A percentile compares a stretch with the other conserved stretches of the same genome.
phyloP scores from a whole-genome alignment of 2,113 vertebrate species.

The Cepphus grylle region DNA sequence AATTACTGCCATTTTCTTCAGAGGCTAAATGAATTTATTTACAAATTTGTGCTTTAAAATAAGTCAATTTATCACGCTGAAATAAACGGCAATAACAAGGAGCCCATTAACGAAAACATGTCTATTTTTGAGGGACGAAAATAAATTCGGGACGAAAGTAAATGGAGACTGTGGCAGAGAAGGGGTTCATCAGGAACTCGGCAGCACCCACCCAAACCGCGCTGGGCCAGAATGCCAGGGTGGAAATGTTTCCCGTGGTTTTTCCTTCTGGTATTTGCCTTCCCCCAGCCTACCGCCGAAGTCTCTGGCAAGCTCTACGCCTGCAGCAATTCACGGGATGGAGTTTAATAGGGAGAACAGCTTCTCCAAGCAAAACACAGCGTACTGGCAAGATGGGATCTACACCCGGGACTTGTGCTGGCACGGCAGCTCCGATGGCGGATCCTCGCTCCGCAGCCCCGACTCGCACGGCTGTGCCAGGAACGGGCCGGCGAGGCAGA shows the following conservation, averaged over 20 bases:
- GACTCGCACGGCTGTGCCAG: background rate
- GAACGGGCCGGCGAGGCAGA: background rate
- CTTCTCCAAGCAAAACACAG: slow-evolving; percentile 16
- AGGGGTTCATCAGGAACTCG: background rate
- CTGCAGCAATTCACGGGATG: background rate
- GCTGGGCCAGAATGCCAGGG: background rate
- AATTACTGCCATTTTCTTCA: background rate
- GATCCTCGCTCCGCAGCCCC: background rate
- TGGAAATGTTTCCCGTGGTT: background rate
- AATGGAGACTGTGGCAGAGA: background rate
- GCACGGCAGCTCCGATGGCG: background rate
- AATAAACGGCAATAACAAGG: background rate
- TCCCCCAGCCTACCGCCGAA: background rate
- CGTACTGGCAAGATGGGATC: background rate
- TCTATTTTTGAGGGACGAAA: background rate
- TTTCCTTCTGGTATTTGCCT: background rate
- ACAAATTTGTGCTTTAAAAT: background rate
- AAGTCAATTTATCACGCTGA: background rate
- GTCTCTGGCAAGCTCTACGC: background rate
- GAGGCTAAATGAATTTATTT: background rate
- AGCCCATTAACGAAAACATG: background rate
- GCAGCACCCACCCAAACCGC: background rate
- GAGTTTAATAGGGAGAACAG: background rate
- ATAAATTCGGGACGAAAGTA: background rate
- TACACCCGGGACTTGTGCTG: background rate